Base-by-base conservation (phyloP, 1,140 invertebrate genomes). In the Tetragonula clypearis region DNA sequence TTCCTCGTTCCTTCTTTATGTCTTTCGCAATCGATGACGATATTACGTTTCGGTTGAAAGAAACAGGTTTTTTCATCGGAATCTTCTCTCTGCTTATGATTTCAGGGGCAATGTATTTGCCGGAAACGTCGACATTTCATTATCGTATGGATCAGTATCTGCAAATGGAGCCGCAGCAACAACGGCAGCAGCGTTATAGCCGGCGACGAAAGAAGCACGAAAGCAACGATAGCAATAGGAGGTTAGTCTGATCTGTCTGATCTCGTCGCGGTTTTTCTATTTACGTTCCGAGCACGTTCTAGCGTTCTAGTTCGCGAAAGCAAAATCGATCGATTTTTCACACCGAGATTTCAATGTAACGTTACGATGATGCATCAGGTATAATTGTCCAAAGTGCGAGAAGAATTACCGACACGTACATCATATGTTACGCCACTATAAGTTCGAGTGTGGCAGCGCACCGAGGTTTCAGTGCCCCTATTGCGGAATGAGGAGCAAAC, bases 391-490 rank as follows among this genome's bases (percentile, higher is more conserved):
- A 14, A 91, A 90, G 55, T 95, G 95, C 75, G 89, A 92, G 62
- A 89, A 92, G 60, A 89, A 86, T 41, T 95, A 95, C 87, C 91
- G 87, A 5, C 90, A 92, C 19, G 88, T 89, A 76, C 89, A 92
- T 26, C 92, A 93, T 58, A 88, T 96, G 79, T 94, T 95, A 82
- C 92, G 95, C 83, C 96, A 97, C 90, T 95, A 95, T 85, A 96
- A 95, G 89, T 96, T 96, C 90, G 96, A 97, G 91, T 97, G 96
- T 91, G 96, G 96, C n/a, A 96, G 96, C 74, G 95, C 95, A 78
- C 96, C 96, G 3, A 95, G 96, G 86, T 97, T 97, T 94, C 94
- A 95, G 88, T 96, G 96, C 90, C 94, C 95, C 60, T 92, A 94
- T 69, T 96, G 96, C 86, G 84, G 90, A 35, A 93, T 93, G 82